These are phyloP conservation scores for Avahi laniger DNA, from an alignment of 2,797 vertebrate species.

Conservation along the genomic window DNA sequence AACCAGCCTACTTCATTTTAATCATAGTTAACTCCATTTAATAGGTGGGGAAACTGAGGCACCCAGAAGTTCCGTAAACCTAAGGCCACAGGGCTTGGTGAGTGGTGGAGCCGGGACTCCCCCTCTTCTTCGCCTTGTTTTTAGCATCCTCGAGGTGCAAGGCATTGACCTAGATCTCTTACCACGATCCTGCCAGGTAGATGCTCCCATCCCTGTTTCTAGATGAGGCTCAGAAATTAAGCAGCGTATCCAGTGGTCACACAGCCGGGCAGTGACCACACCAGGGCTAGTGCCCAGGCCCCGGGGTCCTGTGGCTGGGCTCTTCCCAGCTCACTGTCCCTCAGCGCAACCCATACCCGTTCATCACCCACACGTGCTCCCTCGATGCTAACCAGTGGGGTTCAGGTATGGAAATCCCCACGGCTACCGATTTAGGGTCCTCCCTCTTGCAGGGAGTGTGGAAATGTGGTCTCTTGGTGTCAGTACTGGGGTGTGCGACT, in stretches of 20 bases:
- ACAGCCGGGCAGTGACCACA: fast-evolving
- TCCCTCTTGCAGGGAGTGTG: neutral
- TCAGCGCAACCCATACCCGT: fast-evolving
- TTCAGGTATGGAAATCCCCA: no score
- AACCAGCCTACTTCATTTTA: neutral
- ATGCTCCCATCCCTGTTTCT: neutral
- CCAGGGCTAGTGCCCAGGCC: neutral
- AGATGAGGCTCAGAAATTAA: neutral
- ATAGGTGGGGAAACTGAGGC: neutral
- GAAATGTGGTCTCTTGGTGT: neutral
- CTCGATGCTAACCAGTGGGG: neutral
- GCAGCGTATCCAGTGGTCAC: neutral
- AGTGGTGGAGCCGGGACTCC: neutral
- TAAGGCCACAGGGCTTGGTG: neutral
- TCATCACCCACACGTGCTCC: fast-evolving
- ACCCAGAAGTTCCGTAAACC: neutral
- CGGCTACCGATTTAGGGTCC: neutral
- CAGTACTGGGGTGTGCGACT: neutral
- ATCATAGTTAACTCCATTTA: neutral
- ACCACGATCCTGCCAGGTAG: neutral
- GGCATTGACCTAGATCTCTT: neutral
- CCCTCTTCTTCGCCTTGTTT: neutral
- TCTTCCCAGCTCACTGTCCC: fast-evolving
- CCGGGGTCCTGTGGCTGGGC: fast-evolving
- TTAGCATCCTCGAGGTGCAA: neutral